phyloP scores from a whole-genome alignment of 2,888 invertebrate species.

The Mechanitis mazaeus region DNA sequence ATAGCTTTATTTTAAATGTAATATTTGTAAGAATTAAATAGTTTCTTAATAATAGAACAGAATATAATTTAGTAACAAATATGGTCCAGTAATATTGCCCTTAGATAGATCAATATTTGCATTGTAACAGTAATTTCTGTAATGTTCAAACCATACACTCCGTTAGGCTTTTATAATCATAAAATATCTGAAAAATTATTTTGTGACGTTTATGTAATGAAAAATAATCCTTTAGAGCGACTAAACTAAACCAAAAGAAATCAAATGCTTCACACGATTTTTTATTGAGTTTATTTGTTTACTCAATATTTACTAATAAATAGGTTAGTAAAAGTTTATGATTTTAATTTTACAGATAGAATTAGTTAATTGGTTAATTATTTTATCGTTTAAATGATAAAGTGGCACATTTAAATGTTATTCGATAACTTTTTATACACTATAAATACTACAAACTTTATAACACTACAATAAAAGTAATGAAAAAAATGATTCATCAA shows the following conservation, averaged over 20 bases:
- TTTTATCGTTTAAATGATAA: too few species aligned
- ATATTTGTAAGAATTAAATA: background rate
- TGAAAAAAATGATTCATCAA: too few species aligned
- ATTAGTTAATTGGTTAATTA: too few species aligned
- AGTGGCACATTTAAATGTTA: too few species aligned
- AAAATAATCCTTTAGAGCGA: background rate
- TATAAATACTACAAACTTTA: too few species aligned
- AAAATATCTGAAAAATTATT: constrained; percentile 1
- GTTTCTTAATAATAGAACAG: too few species aligned
- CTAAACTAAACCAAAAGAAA: background rate
- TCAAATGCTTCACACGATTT: constrained; percentile 6
- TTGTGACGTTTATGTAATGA: constrained; percentile 6
- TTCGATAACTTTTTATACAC: too few species aligned
- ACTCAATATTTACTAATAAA: too few species aligned
- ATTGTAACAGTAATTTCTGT: background rate
- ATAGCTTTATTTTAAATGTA: background rate
- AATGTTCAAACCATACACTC: background rate
- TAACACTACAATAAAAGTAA: too few species aligned
- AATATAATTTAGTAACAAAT: background rate
- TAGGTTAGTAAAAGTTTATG: too few species aligned
- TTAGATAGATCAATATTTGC: background rate
- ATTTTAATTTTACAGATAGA: too few species aligned
- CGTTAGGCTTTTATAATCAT: background rate
- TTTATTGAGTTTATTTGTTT: too few species aligned
- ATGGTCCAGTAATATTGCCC: background rate